phyloP scores from a whole-genome alignment of 2,113 vertebrate species.

The Anser brachyrhynchus region DNA sequence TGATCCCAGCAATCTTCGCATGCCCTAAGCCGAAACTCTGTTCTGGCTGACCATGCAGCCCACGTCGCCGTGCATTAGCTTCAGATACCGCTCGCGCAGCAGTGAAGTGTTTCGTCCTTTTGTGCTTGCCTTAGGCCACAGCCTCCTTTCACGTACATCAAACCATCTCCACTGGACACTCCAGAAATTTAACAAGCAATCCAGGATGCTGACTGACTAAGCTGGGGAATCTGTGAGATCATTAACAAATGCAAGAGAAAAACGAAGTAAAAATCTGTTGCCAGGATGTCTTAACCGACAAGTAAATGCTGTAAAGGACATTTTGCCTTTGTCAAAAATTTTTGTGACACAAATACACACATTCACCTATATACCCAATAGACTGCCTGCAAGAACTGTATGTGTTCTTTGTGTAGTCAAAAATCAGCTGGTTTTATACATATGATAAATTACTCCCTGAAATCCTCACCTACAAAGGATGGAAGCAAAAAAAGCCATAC shows the following conservation, averaged over 20 bases:
- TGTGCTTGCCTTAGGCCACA: conserved; percentile 17
- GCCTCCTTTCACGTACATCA: not conserved
- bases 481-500: not conserved
- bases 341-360: not conserved
- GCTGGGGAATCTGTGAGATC: not conserved
- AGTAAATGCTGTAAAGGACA: not conserved
- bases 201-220: not conserved
- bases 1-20: not conserved
- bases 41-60: conserved; percentile 59
- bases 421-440: not conserved
- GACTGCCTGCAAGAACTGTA: not conserved
- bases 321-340: not conserved
- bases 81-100: conserved; percentile 8
- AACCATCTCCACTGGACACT: not conserved
- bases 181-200: not conserved
- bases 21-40: conserved; percentile 28
- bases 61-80: conserved; percentile 34
- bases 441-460: not conserved
- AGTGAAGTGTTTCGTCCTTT: not conserved
- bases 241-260: rapidly evolving
- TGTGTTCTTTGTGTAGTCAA: not conserved
- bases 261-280: not conserved
- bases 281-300: not conserved
- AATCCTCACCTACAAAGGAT: not conserved
- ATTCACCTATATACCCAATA: not conserved